Evolutionary conservation across 2,797 vertebrate species (phyloP), one percentile per base, ranked within the genome.

Genomic region (Lateolabrax maculatus): DNA sequence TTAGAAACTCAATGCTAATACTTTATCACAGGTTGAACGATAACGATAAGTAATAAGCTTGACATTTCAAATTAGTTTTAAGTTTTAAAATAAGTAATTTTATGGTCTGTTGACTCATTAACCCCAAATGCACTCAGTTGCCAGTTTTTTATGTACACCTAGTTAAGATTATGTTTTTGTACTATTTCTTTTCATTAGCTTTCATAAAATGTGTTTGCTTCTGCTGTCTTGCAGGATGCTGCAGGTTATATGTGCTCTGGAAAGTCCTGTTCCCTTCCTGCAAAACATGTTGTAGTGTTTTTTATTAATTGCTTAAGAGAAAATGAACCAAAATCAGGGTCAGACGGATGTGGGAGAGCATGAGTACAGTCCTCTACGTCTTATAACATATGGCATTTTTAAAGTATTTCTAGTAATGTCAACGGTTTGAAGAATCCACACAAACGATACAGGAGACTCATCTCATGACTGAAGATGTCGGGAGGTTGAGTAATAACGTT

Each of bases 1-100:
- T 77, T 34, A 66, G 16, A 64, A 63, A 25, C 57, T 80, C 39
- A 71, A 6, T 10, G 55, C 16, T 77, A 65, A 83, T 16, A 56
- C 58, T 27, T 64, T 3, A 43, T 43, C 58, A 36, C 1, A 63
- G 29, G 21, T n/a, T 31, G 31, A 70, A 34, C 0, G 31, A 58
- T 73, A 73, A 68, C 55, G 36, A 39, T 18, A 56, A 69, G 62
- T 31, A 16, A 41, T 41, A 57, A 44, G 57, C 15, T 34, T 19
- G 19, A 43, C 41, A 19, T 63, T 70, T 77, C 39, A 18, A 71
- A 71, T 37, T 41, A 63, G 41, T 13, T 5, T n/a, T n/a, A n/a
- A n/a, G n/a, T 57, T 51, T 61, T 41, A 34, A 57, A 13, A 8
- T 58, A 19, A 58, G 64, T 52, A 36, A 36, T 1, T 51, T 16